These are phyloP conservation scores for Anarrhichthys ocellatus DNA, from an alignment of 2,113 vertebrate genomes.

Conservation along the genomic window DNA sequence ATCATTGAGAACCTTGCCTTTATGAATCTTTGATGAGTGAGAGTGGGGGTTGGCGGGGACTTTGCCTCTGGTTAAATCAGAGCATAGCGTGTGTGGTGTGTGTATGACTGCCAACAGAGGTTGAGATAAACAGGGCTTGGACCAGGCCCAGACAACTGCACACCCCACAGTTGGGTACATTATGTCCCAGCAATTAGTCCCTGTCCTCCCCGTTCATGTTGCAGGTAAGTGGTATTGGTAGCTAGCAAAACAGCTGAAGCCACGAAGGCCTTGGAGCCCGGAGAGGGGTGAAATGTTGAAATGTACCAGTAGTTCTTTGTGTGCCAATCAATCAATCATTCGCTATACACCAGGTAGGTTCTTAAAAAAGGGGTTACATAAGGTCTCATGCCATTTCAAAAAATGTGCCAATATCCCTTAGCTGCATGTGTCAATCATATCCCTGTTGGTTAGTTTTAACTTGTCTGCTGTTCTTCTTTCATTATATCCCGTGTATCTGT, in stretches of 20 bases:
- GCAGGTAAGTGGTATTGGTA: conserved; percentile 67
- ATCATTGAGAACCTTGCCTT: conserved; percentile 97
- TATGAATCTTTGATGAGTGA: conserved; percentile 98
- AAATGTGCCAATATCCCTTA: neutral
- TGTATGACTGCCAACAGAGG: conserved; percentile 92
- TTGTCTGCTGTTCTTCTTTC: neutral
- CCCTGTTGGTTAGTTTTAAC: neutral
- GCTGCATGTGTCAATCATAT: neutral
- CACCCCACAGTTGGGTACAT: conserved; percentile 88
- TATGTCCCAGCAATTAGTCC: conserved; percentile 89
- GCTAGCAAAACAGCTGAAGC: conserved; percentile 32
- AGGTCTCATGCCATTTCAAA: neutral
- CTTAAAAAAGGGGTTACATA: neutral
- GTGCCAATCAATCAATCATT: conserved; percentile 17
- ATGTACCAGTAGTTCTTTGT: conserved; percentile 7
- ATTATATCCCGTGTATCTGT: neutral
- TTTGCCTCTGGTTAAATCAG: conserved; percentile 95
- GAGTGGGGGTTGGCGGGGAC: conserved; percentile 81
- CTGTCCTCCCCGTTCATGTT: conserved; percentile 82
- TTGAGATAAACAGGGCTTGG: conserved; percentile 92
- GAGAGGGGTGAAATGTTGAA: neutral
- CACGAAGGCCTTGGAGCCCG: neutral
- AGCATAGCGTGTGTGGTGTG: conserved; percentile 91
- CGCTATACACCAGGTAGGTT: neutral
- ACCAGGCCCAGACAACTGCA: conserved; percentile 88